Evolutionary conservation across 1,140 invertebrate species (phyloP), one percentile per base, ranked within the genome.

Genomic region (Carposina sasakii): DNA sequence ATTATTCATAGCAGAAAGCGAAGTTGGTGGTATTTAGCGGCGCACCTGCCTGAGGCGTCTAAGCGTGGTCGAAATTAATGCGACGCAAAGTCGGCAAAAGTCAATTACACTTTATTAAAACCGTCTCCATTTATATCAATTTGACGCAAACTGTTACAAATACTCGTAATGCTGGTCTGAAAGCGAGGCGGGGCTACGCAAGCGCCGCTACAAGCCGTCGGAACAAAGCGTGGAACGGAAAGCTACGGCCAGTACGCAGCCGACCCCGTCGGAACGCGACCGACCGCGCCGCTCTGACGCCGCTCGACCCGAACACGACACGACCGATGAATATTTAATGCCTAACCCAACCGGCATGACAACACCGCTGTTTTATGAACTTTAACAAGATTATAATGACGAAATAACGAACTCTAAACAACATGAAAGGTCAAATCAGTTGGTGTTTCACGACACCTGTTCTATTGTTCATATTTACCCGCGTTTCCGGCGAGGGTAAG

Each of bases 21-120:
- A 73, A 77, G 72, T 77, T 73, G 71, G 58, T 66, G 75, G 69
- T 81, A 76, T 78, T 83, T 81, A 81, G 67, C 70, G 72, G 60
- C 72, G 72, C 77, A 81, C 77, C 81, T 81, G 77, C 79, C 76
- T 60, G 71, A 71, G 74, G 76, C 76, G 72, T 78, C 76, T 81
- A 70, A 75, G 73, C 77, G 73, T 81, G 77, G 79, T 73, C 74
- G 67, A 81, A 83, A 81, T 84, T 81, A 81, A 79, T 81, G 81
- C 75, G 75, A 78, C 76, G 76, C 73, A 76, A 81, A 84, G 70
- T 84, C 73, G 75, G 71, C 81, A 81, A 81, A 82, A 84, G 77
- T 84, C 81, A 84, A 84, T 84, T 84, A 84, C 75, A 81, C 74
- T 84, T 84, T 84, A 84, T 84, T 84, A 84, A 83, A 84, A 84